phyloP scores from a whole-genome alignment of 2,797 vertebrate species.

The Lutjanus campechanus region DNA sequence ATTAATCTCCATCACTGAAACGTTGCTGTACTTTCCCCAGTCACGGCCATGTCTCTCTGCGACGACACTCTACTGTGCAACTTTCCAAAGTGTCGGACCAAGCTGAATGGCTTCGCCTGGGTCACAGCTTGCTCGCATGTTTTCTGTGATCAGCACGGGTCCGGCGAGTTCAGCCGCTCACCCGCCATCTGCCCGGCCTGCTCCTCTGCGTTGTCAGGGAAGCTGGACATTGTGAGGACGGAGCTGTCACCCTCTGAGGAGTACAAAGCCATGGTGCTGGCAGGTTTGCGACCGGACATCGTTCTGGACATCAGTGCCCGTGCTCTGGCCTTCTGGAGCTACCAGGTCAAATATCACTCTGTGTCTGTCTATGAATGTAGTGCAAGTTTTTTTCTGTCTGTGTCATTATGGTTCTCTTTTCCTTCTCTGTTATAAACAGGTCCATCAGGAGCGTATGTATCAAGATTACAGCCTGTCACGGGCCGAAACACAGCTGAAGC shows the following conservation, averaged over 20 bases:
- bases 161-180: slow-evolving; percentile 89
- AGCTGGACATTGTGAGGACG: slow-evolving; percentile 91
- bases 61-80: slow-evolving; percentile 92
- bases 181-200: slow-evolving; percentile 92
- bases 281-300: slow-evolving; percentile 90
- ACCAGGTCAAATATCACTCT: slow-evolving; percentile 85
- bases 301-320: slow-evolving; percentile 91
- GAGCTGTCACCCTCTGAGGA: slow-evolving; percentile 92
- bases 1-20: background rate
- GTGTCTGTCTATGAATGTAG: slow-evolving; percentile 11
- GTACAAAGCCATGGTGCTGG: slow-evolving; percentile 93
- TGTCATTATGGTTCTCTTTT: background rate
- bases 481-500: slow-evolving; percentile 88
- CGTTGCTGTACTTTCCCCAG: slow-evolving; percentile 32
- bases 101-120: slow-evolving; percentile 90
- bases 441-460: slow-evolving; percentile 92
- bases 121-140: slow-evolving; percentile 93
- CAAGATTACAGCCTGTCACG: slow-evolving; percentile 91
- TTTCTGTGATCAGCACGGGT: slow-evolving; percentile 93
- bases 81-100: slow-evolving; percentile 89
- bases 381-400: background rate
- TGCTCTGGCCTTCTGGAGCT: slow-evolving; percentile 93
- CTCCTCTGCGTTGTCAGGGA: slow-evolving; percentile 90
- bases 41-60: slow-evolving; percentile 81
- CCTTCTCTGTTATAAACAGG: slow-evolving; percentile 72